Percentiles rank a stretch among this genome's conserved stretches.
Conservation (phyloP, 1,140 invertebrate genomes). For the Pseudomyrmex sp. region DNA sequence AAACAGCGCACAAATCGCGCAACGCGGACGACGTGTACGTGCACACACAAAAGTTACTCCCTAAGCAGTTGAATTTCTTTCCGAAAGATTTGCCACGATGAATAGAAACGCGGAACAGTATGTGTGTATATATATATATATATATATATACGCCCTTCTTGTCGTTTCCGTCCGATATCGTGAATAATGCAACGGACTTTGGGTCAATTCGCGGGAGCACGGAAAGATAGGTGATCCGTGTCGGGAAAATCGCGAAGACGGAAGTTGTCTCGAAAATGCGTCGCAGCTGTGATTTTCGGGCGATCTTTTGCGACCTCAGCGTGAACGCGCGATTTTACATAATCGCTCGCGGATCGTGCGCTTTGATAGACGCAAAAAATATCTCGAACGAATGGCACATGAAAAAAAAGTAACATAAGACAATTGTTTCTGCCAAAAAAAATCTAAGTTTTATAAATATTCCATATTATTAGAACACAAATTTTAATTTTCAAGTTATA, state of each 20-base stretch:
- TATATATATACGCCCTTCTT: not conserved
- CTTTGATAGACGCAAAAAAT: not conserved
- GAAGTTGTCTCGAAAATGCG: slow-evolving; percentile 33
- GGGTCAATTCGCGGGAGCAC: slow-evolving; percentile 48
- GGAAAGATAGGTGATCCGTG: slow-evolving; percentile 52
- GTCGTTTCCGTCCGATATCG: slow-evolving; percentile 48
- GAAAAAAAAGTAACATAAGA: no score
- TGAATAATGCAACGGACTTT: slow-evolving; percentile 59
- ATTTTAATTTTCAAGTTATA: no score
- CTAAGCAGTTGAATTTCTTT: slow-evolving; percentile 32
- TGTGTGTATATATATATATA: no score
- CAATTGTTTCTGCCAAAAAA: no score
- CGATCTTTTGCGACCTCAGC: not conserved
- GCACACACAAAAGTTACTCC: slow-evolving; percentile 18
- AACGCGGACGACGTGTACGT: not conserved
- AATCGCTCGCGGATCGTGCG: not conserved
- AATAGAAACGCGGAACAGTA: slow-evolving; percentile 20
- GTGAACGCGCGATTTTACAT: not conserved
- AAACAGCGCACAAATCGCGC: not conserved
- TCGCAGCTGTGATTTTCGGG: slow-evolving; percentile 12
- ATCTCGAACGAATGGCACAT: no score
- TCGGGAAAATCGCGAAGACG: not conserved
- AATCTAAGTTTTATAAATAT: no score
- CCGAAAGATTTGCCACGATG: slow-evolving; percentile 45
- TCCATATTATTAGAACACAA: no score